Evolutionary conservation across 2,113 vertebrate species (phyloP).

Genomic region (Nibea coibor): DNA sequence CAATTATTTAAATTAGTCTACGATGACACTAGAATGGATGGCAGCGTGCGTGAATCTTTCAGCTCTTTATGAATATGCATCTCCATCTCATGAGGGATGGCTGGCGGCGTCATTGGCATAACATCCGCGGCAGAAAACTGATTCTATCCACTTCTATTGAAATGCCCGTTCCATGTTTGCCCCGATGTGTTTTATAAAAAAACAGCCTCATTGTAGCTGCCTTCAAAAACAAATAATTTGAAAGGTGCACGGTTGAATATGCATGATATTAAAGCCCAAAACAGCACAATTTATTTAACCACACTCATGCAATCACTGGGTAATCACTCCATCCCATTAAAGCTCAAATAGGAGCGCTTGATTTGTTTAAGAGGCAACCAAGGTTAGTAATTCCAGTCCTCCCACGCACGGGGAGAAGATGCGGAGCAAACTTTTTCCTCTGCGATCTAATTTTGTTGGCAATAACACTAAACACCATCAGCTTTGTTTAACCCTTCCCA

Average conservation of each 20-base stretch:
- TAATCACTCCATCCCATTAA: constrained; percentile 37
- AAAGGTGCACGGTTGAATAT: constrained; percentile 22
- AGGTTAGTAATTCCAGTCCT: constrained; percentile 24
- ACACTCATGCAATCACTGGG: constrained; percentile 28
- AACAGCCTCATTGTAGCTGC: constrained; percentile 6
- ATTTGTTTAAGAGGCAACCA: constrained; percentile 45
- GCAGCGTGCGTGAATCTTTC: constrained; percentile 26
- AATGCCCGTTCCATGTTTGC: neutral
- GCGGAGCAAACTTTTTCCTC: constrained; percentile 18
- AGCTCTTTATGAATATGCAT: constrained; percentile 41
- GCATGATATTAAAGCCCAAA: constrained; percentile 35
- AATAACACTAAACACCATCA: neutral
- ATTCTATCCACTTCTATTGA: constrained; percentile 40
- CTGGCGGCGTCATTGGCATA: constrained; percentile 13
- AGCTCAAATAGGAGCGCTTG: constrained; percentile 37
- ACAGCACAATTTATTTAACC: constrained; percentile 32
- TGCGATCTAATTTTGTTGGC: constrained; percentile 34
- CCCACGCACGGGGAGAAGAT: constrained; percentile 23
- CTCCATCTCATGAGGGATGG: neutral
- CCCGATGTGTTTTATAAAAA: constrained; percentile 1
- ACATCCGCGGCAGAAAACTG: constrained; percentile 34
- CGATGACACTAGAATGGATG: constrained; percentile 22
- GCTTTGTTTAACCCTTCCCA: constrained; percentile 24
- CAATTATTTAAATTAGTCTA: constrained; percentile 57
- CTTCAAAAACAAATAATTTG: constrained; percentile 25